A percentile compares a stretch with the other conserved stretches of the same genome.
These are phyloP conservation scores for Mylabris phalerata DNA, from an alignment of 1,140 invertebrate species.

Conservation along the genomic window DNA sequence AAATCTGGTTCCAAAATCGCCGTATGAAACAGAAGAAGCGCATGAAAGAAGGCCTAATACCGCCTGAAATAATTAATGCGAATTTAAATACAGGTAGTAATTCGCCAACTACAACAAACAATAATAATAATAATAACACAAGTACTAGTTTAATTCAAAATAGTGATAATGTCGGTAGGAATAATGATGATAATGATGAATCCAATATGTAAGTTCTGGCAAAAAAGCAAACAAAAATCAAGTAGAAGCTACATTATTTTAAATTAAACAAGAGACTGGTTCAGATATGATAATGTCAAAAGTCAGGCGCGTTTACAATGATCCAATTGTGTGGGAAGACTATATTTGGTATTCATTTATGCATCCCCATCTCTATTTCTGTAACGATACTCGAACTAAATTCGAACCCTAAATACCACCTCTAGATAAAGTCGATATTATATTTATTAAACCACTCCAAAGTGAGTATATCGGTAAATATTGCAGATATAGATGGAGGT, in stretches of 20 bases:
- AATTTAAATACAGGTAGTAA: constrained; percentile 27
- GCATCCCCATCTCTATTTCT: too few relatives aligned
- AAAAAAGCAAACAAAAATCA: neutral
- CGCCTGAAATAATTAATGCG: constrained; percentile 46
- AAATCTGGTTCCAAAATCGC: constrained; percentile 90
- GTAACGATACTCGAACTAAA: too few relatives aligned
- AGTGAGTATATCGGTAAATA: too few relatives aligned
- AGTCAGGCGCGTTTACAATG: neutral
- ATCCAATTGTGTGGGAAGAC: neutral
- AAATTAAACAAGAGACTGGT: neutral
- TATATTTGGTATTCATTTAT: too few relatives aligned
- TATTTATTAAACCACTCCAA: too few relatives aligned
- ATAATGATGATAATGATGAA: constrained; percentile 54
- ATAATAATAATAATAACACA: constrained; percentile 23
- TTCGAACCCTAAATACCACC: too few relatives aligned
- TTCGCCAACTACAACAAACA: constrained; percentile 40
- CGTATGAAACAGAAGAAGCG: constrained; percentile 92
- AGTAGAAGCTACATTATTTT: neutral
- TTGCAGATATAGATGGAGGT: neutral
- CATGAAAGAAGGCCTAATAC: constrained; percentile 82
- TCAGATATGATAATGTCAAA: neutral
- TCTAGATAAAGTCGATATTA: too few relatives aligned
- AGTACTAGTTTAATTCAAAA: constrained; percentile 29
- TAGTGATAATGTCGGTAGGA: constrained; percentile 43
- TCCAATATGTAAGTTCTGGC: constrained; percentile 38